A percentile compares a stretch with the other conserved stretches of the same genome.
phyloP scores from a whole-genome alignment of 2,888 invertebrate genomes.

The Prostheceraeus crozeri region DNA sequence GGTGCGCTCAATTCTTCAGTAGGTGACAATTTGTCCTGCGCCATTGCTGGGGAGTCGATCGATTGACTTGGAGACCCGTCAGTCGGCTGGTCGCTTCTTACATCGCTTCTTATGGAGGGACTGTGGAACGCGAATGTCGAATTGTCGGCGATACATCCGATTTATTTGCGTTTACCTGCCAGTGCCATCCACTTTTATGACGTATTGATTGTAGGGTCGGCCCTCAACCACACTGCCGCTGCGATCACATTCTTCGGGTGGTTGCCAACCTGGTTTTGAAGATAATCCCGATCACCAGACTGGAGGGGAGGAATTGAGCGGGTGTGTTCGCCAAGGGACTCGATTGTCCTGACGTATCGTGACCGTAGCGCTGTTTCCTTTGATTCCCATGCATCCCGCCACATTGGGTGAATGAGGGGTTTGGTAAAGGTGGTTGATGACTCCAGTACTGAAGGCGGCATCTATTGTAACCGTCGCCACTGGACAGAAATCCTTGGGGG shows the following conservation, averaged over 20 bases:
- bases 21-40: too few species aligned
- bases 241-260: constrained; percentile 27
- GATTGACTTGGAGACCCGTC: too few species aligned
- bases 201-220: constrained; percentile 11
- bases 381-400: background rate
- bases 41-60: too few species aligned
- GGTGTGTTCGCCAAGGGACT: constrained; percentile 21
- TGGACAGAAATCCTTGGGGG: too few species aligned
- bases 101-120: too few species aligned
- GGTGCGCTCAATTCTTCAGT: too few species aligned
- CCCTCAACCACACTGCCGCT: constrained; percentile 22
- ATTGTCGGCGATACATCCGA: too few species aligned
- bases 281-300: constrained; percentile 21
- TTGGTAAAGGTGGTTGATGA: too few species aligned
- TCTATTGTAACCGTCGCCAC: too few species aligned
- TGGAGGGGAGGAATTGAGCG: constrained; percentile 9
- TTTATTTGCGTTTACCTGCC: constrained; percentile 15
- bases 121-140: too few species aligned
- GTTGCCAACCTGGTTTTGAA: constrained; percentile 26
- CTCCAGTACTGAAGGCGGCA: too few species aligned
- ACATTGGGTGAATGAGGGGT: constrained; percentile 20
- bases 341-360: constrained; percentile 13
- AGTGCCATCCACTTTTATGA: constrained; percentile 22
- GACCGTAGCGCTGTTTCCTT: constrained; percentile 7
- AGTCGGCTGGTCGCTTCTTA: too few species aligned